Evolutionary conservation across 2,888 invertebrate genomes (phyloP).

Genomic region (Leptogaster cylindrica): DNA sequence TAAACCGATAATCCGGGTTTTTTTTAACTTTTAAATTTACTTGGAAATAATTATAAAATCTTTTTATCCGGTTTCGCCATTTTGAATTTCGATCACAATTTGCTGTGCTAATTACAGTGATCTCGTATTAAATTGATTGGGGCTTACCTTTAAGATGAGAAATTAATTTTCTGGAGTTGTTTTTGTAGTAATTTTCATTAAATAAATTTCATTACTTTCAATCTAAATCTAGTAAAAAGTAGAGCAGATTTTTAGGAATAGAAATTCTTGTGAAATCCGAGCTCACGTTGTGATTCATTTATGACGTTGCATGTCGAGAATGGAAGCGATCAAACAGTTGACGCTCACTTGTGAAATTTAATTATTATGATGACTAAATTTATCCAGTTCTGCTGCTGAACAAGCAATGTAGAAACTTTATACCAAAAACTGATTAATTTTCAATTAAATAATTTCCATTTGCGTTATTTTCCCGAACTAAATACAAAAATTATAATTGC

Average conservation of each 20-base stretch:
- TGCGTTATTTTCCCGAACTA: not conserved
- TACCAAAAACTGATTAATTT: constrained; percentile 55
- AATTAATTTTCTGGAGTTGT: too few relatives aligned
- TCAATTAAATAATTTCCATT: not conserved
- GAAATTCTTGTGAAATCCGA: not conserved
- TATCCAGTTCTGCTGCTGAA: constrained; percentile 63
- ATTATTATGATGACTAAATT: constrained; percentile 55
- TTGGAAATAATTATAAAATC: not conserved
- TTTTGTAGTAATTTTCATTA: too few relatives aligned
- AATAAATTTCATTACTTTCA: too few relatives aligned
- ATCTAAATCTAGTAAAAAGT: too few relatives aligned
- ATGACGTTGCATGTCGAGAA: constrained; percentile 11
- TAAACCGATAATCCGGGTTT: not conserved
- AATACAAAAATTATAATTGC: not conserved
- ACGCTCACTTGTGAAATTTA: constrained; percentile 27
- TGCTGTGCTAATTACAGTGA: too few relatives aligned
- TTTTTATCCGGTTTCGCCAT: constrained; percentile 13
- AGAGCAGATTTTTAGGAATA: too few relatives aligned
- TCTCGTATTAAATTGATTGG: too few relatives aligned
- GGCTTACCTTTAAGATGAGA: too few relatives aligned
- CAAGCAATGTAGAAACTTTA: constrained; percentile 57
- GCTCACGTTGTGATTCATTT: constrained; percentile 11
- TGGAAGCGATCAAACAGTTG: too few relatives aligned
- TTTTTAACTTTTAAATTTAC: not conserved
- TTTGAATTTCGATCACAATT: constrained; percentile 21